Evolutionary conservation across 2,113 vertebrate genomes (phyloP).

Genomic region (Stomatorhinus ivindoensis): DNA sequence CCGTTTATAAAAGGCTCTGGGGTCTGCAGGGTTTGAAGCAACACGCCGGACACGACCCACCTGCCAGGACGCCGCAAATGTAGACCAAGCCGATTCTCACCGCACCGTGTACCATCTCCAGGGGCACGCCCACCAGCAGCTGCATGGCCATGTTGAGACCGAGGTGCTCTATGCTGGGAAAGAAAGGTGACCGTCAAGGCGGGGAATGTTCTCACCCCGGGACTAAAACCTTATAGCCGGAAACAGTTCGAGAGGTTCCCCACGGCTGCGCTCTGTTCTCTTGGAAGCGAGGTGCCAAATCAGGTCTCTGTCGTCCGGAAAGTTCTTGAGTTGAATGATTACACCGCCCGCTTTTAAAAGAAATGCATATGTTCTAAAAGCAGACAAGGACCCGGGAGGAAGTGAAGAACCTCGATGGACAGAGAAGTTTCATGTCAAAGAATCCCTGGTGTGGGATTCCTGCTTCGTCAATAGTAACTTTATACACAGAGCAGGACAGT

Average conservation of each 20-base stretch:
- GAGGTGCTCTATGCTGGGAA: conserved; percentile 87
- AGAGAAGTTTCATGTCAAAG: not conserved
- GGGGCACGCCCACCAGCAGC: conserved; percentile 88
- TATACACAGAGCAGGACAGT: not conserved
- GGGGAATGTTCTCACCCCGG: not conserved
- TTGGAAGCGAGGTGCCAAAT: not conserved
- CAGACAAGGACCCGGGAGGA: not conserved
- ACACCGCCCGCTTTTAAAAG: not conserved
- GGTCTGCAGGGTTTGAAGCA: not conserved
- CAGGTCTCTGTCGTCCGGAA: not conserved
- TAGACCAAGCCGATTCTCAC: conserved; percentile 86
- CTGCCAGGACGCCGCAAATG: conserved; percentile 87
- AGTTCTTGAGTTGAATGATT: not conserved
- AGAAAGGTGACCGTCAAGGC: conserved; percentile 38
- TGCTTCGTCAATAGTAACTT: conserved; percentile 19
- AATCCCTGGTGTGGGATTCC: not conserved
- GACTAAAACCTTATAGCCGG: not conserved
- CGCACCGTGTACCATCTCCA: conserved; percentile 96
- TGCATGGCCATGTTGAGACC: conserved; percentile 91
- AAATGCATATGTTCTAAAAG: not conserved
- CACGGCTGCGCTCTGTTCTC: not conserved
- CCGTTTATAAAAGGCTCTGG: not conserved
- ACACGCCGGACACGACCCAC: conserved; percentile 47
- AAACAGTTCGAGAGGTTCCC: not conserved
- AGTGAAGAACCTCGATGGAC: not conserved